phyloP scores from a whole-genome alignment of 2,113 vertebrate species.

The Tachuris rubrigastra region DNA sequence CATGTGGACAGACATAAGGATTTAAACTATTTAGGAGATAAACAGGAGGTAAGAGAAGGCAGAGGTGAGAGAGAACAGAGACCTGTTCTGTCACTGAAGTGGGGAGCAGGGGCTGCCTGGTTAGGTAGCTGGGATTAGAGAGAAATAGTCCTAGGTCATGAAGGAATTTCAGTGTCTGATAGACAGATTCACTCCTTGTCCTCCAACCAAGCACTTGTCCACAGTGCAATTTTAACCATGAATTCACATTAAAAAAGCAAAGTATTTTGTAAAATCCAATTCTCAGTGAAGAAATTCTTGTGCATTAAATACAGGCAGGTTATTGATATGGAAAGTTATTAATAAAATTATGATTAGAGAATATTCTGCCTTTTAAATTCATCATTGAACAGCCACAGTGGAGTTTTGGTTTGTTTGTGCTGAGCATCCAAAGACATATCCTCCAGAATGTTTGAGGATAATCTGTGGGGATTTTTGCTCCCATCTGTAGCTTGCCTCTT shows the following conservation, averaged over 20 bases:
- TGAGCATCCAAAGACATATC: background rate
- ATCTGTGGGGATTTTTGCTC: conserved; percentile 18
- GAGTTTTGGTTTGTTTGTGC: background rate
- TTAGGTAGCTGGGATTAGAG: background rate
- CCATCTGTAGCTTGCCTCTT: background rate
- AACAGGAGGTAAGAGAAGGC: background rate
- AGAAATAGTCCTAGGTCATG: background rate
- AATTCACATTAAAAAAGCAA: background rate
- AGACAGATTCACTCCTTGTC: background rate
- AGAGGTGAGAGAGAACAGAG: background rate
- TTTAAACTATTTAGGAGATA: background rate
- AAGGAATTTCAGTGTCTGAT: background rate
- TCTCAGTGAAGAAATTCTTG: background rate
- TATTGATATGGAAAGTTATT: background rate
- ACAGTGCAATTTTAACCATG: background rate
- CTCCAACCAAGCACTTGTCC: background rate
- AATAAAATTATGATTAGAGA: background rate
- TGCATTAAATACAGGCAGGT: background rate
- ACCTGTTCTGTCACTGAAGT: background rate
- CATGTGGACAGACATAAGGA: background rate
- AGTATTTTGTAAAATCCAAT: background rate
- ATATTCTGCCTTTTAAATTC: background rate
- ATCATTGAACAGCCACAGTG: background rate
- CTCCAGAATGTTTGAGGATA: conserved; percentile 9
- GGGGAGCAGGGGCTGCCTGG: background rate